Evolutionary conservation across 2,113 vertebrate genomes (phyloP), one percentile per base, ranked within the genome.

Genomic region (Manacus vitellinus): DNA sequence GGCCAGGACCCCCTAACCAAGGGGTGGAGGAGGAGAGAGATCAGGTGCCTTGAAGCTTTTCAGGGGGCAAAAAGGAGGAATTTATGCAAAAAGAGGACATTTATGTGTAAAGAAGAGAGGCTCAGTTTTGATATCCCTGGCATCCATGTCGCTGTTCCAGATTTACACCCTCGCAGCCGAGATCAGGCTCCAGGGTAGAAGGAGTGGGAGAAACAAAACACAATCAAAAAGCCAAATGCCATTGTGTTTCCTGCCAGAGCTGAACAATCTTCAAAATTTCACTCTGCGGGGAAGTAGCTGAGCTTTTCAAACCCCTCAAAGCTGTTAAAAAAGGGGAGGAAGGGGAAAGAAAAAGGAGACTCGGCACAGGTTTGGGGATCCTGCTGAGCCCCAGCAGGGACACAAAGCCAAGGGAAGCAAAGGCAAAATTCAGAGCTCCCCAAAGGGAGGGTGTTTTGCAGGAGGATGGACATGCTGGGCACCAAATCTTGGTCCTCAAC

Each of bases 201-300:
- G 88, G 83, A 92, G 92, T 74, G 75, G 88, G 88, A 95, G 87
- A 28, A 89, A 51, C 28, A 76, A 87, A 91, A 82, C 14, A 68
- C 43, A 78, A 94, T 85, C 95, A 88, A 94, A 93, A 78, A 80
- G 58, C 66, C 79, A 82, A 85, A 91, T 89, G 62, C 59, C 20
- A 15, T 58, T 67, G 85, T 82, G 70, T 65, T 72, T 68, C 76
- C 85, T 68, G 76, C 83, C 92, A 94, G 88, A 71, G 19, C 89
- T 14, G 74, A 92, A 90, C 75, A 87, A 81, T 52, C 91, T 76
- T 72, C 25, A 66, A 89, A 92, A 88, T 78, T 82, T 78, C 82
- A n/a, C 88, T 67, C 91, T 14, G 79, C 62, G 15, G 52, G 72
- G 88, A 86, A 88, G 93, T 70, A 88, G 88, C 47, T n/a, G 88